Conservation (phyloP, 2,888 invertebrate genomes). For the Eupithecia insigniata region DNA sequence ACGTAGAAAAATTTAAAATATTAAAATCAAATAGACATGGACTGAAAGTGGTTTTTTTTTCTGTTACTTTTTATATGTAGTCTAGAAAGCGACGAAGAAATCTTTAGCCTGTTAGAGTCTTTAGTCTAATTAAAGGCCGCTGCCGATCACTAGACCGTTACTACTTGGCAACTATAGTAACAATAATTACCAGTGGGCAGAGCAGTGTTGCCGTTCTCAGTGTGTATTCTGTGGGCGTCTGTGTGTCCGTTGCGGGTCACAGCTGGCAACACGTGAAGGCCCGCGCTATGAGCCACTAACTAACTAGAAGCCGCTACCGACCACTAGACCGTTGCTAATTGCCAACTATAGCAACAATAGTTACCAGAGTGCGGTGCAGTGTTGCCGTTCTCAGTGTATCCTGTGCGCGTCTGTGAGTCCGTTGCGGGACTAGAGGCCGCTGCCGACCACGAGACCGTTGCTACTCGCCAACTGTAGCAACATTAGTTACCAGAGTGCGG, state of each 20-base stretch:
- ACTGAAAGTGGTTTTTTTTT: too few relatives aligned
- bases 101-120: neutral
- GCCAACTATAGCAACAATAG: neutral
- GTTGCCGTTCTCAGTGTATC: slow-evolving; percentile 1
- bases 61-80: too few relatives aligned
- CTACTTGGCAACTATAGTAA: slow-evolving; percentile 32
- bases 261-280: slow-evolving; percentile 67
- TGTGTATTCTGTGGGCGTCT: neutral
- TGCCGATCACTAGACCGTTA: slow-evolving; percentile 80
- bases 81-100: neutral
- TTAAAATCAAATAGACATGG: too few relatives aligned
- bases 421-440: slow-evolving; percentile 30
- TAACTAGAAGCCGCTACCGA: slow-evolving; percentile 80
- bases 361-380: neutral
- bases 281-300: slow-evolving; percentile 70
- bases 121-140: slow-evolving; percentile 79
- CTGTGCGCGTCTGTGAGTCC: neutral
- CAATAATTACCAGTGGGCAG: neutral
- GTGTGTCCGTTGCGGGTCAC: neutral
- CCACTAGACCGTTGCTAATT: slow-evolving; percentile 76
- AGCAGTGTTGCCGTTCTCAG: neutral
- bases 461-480: slow-evolving; percentile 37
- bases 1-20: too few relatives aligned
- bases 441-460: slow-evolving; percentile 72
- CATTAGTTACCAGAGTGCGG: neutral